Percentiles rank a stretch among this genome's conserved stretches.
These are phyloP conservation scores for Neomonachus schauinslandi DNA, from an alignment of 2,113 vertebrate genomes.

Conservation along the genomic window DNA sequence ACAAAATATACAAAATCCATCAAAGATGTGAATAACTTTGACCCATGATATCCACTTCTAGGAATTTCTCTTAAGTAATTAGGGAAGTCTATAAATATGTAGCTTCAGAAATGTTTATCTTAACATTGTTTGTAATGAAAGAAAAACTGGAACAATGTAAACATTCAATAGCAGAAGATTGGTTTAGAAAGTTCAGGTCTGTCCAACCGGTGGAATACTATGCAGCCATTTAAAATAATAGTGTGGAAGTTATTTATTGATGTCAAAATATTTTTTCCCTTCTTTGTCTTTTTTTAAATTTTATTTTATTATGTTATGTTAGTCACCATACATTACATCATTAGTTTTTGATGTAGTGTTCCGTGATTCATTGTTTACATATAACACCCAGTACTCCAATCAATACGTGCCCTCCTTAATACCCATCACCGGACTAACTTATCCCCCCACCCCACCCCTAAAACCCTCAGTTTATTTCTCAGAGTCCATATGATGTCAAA, in stretches of 20 bases:
- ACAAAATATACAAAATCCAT: slow-evolving; percentile 26
- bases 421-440: too few species aligned
- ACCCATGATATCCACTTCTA: background rate
- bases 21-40: background rate
- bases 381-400: too few species aligned
- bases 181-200: slow-evolving; percentile 26
- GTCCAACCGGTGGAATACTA: background rate
- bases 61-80: slow-evolving; percentile 47
- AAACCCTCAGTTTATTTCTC: too few species aligned
- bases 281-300: too few species aligned
- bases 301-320: too few species aligned
- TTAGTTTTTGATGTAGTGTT: too few species aligned
- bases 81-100: slow-evolving; percentile 35
- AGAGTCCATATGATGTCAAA: too few species aligned
- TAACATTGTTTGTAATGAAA: background rate
- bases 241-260: slow-evolving; percentile 18
- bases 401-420: too few species aligned
- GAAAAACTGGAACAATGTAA: background rate
- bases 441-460: too few species aligned
- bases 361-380: too few species aligned
- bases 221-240: slow-evolving; percentile 20
- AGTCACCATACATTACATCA: too few species aligned
- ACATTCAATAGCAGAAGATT: background rate
- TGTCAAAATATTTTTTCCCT: background rate
- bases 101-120: slow-evolving; percentile 32